A percentile compares a stretch with the other conserved stretches of the same genome.
Conservation (phyloP, 92 coral and sea anemone genomes). For the Paramuricea clavata region DNA sequence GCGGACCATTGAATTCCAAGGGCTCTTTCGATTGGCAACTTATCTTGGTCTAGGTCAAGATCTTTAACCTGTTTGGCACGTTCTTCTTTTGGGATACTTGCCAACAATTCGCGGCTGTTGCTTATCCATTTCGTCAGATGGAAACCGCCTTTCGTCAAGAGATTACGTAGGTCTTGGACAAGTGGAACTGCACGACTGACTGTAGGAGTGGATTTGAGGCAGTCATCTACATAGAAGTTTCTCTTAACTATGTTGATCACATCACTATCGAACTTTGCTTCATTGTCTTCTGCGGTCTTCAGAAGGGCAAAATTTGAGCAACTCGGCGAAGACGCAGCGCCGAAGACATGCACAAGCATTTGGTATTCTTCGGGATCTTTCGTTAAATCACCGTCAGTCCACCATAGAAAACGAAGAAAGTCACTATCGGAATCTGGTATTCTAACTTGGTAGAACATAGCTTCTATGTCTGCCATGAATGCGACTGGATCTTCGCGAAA, state of each 20-base stretch:
- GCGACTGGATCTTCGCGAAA: too few species aligned
- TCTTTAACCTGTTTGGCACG: neutral
- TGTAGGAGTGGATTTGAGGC: neutral
- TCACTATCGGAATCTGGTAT: too few species aligned
- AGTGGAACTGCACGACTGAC: neutral
- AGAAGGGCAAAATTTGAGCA: slow-evolving; percentile 8
- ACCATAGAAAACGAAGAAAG: too few species aligned
- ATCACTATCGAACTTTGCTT: neutral
- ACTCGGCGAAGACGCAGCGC: too few species aligned
- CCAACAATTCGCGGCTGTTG: neutral
- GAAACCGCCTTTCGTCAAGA: neutral
- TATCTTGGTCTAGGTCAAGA: too few species aligned
- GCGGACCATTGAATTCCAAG: too few species aligned
- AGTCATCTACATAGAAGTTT: neutral
- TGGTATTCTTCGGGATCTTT: too few species aligned
- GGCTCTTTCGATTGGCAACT: too few species aligned
- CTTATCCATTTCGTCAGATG: slow-evolving; percentile 6
- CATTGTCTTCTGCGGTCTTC: slow-evolving; percentile 13
- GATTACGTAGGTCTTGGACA: neutral
- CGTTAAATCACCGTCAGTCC: too few species aligned
- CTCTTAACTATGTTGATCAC: neutral
- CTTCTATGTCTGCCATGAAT: too few species aligned
- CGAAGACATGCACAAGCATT: too few species aligned
- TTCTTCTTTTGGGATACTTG: neutral
- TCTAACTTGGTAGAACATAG: too few species aligned